Percentiles rank a stretch among this genome's conserved stretches.
These are phyloP conservation scores for Sorex araneus DNA, from an alignment of 2,113 vertebrate species.

Conservation along the genomic window DNA sequence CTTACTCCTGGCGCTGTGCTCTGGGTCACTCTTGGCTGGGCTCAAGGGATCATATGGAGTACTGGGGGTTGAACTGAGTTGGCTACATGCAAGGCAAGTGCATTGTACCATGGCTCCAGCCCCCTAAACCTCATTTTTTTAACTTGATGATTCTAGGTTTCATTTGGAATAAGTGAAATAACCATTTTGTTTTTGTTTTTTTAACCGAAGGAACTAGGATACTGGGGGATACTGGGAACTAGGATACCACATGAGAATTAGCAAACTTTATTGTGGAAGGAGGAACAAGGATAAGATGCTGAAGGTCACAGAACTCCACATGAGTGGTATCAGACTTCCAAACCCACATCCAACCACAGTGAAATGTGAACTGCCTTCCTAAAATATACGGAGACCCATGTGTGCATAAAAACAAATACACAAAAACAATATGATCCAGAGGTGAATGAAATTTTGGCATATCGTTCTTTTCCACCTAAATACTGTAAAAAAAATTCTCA, in stretches of 20 bases:
- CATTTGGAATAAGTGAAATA: slow-evolving; percentile 56
- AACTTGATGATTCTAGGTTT: slow-evolving; percentile 37
- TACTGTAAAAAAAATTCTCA: slow-evolving; percentile 16
- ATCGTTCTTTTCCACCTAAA: neutral
- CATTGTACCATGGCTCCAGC: neutral
- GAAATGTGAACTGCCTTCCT: slow-evolving; percentile 21
- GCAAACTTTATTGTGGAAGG: slow-evolving; percentile 35
- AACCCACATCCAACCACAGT: neutral
- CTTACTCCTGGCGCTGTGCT: no score
- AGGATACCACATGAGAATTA: slow-evolving; percentile 39
- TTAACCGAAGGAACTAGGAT: slow-evolving; percentile 5
- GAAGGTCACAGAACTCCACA: slow-evolving; percentile 37
- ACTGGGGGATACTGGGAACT: no score
- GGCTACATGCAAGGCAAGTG: no score
- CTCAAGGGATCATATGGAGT: no score
- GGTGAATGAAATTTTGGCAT: neutral
- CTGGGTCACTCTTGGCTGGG: no score
- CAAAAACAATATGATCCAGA: slow-evolving; percentile 23
- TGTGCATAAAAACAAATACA: slow-evolving; percentile 25
- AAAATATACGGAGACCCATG: neutral
- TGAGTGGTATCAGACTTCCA: slow-evolving; percentile 22
- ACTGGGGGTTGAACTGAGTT: no score
- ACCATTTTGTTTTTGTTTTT: neutral
- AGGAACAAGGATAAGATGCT: neutral
- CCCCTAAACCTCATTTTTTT: slow-evolving; percentile 26